A percentile compares a stretch with the other conserved stretches of the same genome.
Evolutionary conservation across 2,113 vertebrate species (phyloP).

Genomic region (Perca schrenkii): DNA sequence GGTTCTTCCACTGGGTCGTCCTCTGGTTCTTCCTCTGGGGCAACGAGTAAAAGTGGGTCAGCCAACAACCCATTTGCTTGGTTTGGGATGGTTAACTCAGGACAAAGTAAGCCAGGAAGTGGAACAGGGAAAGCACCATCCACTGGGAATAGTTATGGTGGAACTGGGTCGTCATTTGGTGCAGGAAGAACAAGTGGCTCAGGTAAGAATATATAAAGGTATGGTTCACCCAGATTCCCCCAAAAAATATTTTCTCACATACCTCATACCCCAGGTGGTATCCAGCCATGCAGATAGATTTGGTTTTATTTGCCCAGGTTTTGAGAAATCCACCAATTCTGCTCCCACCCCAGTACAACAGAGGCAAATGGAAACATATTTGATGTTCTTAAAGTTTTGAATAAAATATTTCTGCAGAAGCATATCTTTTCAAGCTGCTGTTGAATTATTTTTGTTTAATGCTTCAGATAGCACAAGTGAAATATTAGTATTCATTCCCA

Average conservation of each 20-base stretch:
- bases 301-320: background rate
- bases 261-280: background rate
- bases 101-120: slow-evolving; percentile 63
- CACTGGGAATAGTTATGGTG: slow-evolving; percentile 36
- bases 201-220: slow-evolving; percentile 54
- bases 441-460: too few species aligned
- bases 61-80: background rate
- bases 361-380: background rate
- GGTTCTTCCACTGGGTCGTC: slow-evolving; percentile 31
- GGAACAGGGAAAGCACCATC: slow-evolving; percentile 52
- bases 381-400: too few species aligned
- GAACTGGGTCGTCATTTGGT: slow-evolving; percentile 48
- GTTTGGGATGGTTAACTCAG: slow-evolving; percentile 36
- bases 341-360: background rate
- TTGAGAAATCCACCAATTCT: background rate
- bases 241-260: background rate
- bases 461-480: too few species aligned
- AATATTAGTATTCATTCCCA: background rate
- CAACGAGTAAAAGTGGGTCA: slow-evolving; percentile 19
- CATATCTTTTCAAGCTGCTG: too few species aligned
- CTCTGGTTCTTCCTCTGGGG: slow-evolving; percentile 17
- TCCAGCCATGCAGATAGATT: background rate
- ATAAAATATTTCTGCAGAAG: too few species aligned
- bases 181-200: slow-evolving; percentile 37
- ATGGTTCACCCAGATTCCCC: background rate